phyloP scores from a whole-genome alignment of 2,113 vertebrate species.

The Anolis sagrei region DNA sequence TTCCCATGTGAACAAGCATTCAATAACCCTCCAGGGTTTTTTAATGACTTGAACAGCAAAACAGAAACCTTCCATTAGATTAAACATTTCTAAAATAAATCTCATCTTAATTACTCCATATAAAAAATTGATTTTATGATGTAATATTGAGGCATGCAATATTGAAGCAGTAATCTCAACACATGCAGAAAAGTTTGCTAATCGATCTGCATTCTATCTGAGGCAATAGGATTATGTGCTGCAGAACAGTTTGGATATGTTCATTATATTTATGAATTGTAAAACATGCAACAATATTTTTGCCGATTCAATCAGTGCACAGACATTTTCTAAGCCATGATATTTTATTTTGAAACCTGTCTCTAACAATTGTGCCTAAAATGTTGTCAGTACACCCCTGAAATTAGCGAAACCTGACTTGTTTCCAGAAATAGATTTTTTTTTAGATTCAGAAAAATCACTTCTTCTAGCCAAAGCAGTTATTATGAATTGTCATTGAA shows the following conservation, averaged over 20 bases:
- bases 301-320: background rate
- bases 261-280: background rate
- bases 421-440: constrained; percentile 10
- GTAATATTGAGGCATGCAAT: background rate
- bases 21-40: background rate
- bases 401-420: constrained; percentile 20
- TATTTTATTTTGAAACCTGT: background rate
- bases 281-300: background rate
- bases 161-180: background rate
- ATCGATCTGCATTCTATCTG: background rate
- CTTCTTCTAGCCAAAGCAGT: background rate
- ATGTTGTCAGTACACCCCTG: background rate
- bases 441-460: background rate
- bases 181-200: background rate
- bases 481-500: background rate
- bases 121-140: constrained; percentile 31
- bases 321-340: background rate
- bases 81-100: background rate
- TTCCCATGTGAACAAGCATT: background rate
- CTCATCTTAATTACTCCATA: constrained; percentile 8
- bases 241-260: constrained; percentile 1
- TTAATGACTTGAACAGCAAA: background rate
- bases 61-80: background rate
- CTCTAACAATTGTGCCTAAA: constrained; percentile 8
- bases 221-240: constrained; percentile 18